phyloP scores from a whole-genome alignment of 2,797 vertebrate species.

The Buceros bicornis region DNA sequence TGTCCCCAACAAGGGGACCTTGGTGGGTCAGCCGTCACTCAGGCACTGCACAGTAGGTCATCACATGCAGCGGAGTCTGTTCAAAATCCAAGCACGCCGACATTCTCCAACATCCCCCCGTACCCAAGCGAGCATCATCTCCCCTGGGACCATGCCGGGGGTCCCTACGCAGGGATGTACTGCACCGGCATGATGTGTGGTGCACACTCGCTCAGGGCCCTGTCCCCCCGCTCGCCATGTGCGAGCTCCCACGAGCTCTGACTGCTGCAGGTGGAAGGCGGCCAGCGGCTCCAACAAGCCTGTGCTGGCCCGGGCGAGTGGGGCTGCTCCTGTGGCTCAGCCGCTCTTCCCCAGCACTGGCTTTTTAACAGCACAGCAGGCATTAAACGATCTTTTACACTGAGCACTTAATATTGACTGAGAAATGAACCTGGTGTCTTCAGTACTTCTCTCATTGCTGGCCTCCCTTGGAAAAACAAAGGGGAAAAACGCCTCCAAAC shows the following conservation, averaged over 20 bases:
- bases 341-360: constrained; percentile 19
- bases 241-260: background rate
- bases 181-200: fast-evolving
- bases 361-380: background rate
- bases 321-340: background rate
- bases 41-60: background rate
- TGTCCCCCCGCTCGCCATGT: background rate
- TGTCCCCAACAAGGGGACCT: background rate
- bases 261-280: background rate
- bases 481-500: background rate
- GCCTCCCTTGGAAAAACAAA: background rate
- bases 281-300: constrained; percentile 37
- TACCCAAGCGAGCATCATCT: background rate
- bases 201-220: background rate
- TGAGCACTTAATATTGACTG: background rate
- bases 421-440: background rate
- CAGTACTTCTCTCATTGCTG: background rate
- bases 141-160: background rate
- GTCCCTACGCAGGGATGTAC: background rate
- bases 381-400: background rate
- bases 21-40: background rate
- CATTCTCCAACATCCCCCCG: fast-evolving
- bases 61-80: background rate
- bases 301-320: background rate
- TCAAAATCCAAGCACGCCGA: background rate